A percentile compares a stretch with the other conserved stretches of the same genome.
These are phyloP conservation scores for Numenius arquata DNA, from an alignment of 2,113 vertebrate species.

Conservation along the genomic window DNA sequence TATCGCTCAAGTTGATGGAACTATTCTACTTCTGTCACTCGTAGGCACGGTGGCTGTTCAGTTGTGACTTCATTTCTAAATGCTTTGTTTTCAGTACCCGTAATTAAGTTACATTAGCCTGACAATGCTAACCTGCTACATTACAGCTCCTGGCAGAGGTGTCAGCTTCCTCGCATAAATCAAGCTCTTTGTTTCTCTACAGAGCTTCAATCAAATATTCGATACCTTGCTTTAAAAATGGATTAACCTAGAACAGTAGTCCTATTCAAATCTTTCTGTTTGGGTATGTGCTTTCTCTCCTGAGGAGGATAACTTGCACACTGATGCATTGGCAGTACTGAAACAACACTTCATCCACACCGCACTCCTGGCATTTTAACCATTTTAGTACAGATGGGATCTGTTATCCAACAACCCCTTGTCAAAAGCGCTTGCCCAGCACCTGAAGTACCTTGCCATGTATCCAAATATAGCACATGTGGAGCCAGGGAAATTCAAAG, in stretches of 20 bases:
- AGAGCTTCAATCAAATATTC: background rate
- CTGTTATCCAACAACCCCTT: background rate
- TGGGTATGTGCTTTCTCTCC: background rate
- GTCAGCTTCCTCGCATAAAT: background rate
- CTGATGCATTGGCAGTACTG: background rate
- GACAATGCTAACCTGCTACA: background rate
- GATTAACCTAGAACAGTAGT: background rate
- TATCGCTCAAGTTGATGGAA: conserved; percentile 11
- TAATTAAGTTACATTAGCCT: conserved; percentile 9
- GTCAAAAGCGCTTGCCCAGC: background rate
- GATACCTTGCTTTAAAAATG: background rate
- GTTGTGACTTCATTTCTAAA: conserved; percentile 1
- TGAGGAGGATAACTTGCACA: background rate
- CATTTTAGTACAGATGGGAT: background rate
- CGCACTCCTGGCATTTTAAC: background rate
- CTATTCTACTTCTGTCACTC: conserved; percentile 46
- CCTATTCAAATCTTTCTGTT: background rate
- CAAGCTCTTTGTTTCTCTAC: background rate
- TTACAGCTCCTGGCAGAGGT: background rate
- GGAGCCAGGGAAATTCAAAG: background rate
- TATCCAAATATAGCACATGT: background rate
- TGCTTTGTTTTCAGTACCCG: background rate
- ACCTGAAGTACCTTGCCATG: background rate
- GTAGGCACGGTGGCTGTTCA: background rate
- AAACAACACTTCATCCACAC: accelerated